phyloP scores from a whole-genome alignment of 2,888 invertebrate genomes.

The Osedax fenrisi region DNA sequence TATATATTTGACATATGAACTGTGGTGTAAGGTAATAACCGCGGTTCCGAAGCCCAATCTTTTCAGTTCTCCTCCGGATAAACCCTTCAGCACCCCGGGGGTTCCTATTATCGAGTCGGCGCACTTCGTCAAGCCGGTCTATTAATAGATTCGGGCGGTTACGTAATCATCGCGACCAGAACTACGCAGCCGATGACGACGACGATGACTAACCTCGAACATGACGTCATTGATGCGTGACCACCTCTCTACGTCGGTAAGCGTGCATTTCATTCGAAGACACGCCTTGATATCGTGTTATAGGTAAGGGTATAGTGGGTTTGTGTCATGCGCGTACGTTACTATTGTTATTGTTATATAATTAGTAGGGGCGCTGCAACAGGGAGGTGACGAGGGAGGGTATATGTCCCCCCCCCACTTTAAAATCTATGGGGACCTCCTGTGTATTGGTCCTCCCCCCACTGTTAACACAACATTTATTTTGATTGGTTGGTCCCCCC shows the following conservation, averaged over 20 bases:
- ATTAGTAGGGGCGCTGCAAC: no score
- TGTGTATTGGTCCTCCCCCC: no score
- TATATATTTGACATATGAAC: no score
- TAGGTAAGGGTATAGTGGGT: background rate
- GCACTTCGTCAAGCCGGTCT: conserved; percentile 77
- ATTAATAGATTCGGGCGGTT: conserved; percentile 35
- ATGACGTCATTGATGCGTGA: conserved; percentile 45
- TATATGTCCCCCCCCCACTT: no score
- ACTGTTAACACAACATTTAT: no score
- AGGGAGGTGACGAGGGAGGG: no score
- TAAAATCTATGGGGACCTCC: no score
- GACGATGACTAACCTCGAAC: conserved; percentile 46
- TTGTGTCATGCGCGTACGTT: no score
- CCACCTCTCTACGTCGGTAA: conserved; percentile 38
- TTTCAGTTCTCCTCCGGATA: conserved; percentile 91
- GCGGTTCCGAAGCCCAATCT: conserved; percentile 90
- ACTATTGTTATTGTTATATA: no score
- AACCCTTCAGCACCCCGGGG: conserved; percentile 73
- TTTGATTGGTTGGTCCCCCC: no score
- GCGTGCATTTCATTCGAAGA: conserved; percentile 42
- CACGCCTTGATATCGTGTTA: conserved; percentile 52
- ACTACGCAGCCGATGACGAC: no score
- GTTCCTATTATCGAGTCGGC: conserved; percentile 78
- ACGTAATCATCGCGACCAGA: background rate
- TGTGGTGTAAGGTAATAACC: no score